Conservation (phyloP, 2,797 vertebrate genomes). For the Streptopelia turtur region DNA sequence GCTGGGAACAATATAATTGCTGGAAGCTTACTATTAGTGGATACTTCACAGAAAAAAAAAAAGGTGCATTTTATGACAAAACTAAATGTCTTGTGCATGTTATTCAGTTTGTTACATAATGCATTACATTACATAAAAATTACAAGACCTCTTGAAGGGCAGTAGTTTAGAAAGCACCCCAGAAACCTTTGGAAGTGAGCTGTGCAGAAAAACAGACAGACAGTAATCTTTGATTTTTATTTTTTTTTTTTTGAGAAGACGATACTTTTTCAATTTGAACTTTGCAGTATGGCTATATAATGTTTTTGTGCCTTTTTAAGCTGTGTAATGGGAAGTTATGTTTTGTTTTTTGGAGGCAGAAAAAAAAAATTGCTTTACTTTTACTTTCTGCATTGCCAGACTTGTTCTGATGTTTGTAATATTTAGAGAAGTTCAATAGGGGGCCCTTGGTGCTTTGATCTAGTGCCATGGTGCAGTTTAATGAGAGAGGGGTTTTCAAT, state of each 20-base stretch:
- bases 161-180: not conserved
- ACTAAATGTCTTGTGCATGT: not conserved
- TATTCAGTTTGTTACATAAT: not conserved
- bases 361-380: slow-evolving; percentile 54
- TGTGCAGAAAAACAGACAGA: not conserved
- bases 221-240: not conserved
- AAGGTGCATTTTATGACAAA: not conserved
- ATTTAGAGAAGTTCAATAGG: slow-evolving; percentile 93
- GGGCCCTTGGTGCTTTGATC: slow-evolving; percentile 95
- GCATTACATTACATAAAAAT: not conserved
- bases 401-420: slow-evolving; percentile 88
- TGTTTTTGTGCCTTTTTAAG: not conserved
- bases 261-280: not conserved
- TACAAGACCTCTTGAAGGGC: not conserved
- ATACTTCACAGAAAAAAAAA: not conserved
- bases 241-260: not conserved
- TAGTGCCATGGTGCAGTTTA: slow-evolving; percentile 85
- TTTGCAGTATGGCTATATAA: not conserved
- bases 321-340: not conserved
- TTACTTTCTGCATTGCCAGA: slow-evolving; percentile 75
- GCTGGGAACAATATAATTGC: not conserved
- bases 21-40: not conserved
- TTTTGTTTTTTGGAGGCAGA: not conserved
- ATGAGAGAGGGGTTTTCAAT: slow-evolving; percentile 79
- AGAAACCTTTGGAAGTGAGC: not conserved